Evolutionary conservation across 2,797 vertebrate species (phyloP).

Genomic region (Eutrigla gurnardus): DNA sequence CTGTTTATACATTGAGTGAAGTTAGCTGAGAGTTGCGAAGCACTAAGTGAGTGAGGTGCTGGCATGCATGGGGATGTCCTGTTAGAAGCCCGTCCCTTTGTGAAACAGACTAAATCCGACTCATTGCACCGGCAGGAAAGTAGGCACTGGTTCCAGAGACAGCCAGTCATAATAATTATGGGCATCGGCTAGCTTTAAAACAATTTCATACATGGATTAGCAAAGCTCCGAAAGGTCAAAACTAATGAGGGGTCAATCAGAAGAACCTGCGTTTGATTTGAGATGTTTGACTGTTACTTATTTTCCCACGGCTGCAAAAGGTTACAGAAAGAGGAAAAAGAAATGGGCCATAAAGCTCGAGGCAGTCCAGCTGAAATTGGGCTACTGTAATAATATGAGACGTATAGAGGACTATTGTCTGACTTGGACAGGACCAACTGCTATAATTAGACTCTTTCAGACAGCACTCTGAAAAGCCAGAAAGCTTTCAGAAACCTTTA

Average conservation of each 20-base stretch:
- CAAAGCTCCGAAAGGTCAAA: slow-evolving; percentile 71
- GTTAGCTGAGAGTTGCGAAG: slow-evolving; percentile 22
- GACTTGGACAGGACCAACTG: slow-evolving; percentile 19
- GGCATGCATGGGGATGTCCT: slow-evolving; percentile 46
- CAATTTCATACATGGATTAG: slow-evolving; percentile 82
- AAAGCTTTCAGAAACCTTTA: slow-evolving; percentile 42
- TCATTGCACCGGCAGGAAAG: slow-evolving; percentile 68
- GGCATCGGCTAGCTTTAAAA: slow-evolving; percentile 77
- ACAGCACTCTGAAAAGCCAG: slow-evolving; percentile 25
- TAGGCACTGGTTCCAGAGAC: slow-evolving; percentile 57
- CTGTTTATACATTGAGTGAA: slow-evolving; percentile 5
- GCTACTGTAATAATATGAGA: slow-evolving; percentile 47
- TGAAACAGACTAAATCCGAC: slow-evolving; percentile 44
- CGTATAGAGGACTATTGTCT: slow-evolving; percentile 38
- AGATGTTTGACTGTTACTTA: slow-evolving; percentile 53
- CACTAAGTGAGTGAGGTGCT: slow-evolving; percentile 30
- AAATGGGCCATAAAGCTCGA: slow-evolving; percentile 22
- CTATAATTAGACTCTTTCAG: slow-evolving; percentile 38
- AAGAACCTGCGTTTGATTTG: slow-evolving; percentile 56
- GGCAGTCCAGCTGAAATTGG: slow-evolving; percentile 35
- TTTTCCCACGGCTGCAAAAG: slow-evolving; percentile 50
- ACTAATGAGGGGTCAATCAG: slow-evolving; percentile 78
- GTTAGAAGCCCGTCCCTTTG: slow-evolving; percentile 45
- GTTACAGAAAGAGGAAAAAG: slow-evolving; percentile 34
- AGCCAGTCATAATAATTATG: slow-evolving; percentile 71